Conservation (phyloP, 2,113 vertebrate species). For the Lethenteron camtschaticum region DNA sequence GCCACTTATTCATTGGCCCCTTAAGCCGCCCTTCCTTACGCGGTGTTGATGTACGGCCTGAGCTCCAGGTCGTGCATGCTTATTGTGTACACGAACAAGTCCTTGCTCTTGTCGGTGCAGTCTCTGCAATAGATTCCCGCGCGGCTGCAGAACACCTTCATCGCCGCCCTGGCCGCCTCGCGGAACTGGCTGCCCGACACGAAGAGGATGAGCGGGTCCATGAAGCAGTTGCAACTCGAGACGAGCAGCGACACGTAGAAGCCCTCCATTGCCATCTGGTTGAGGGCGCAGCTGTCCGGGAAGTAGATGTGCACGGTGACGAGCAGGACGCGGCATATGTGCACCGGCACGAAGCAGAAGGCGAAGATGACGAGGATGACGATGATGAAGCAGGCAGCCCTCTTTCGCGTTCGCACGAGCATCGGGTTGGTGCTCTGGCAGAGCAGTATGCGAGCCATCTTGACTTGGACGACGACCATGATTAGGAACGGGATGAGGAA, state of each 20-base stretch:
- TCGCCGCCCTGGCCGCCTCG: background rate
- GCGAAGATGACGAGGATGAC: slow-evolving; percentile 9
- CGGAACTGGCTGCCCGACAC: slow-evolving; percentile 12
- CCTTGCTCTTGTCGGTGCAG: too few relatives aligned
- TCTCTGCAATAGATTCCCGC: too few relatives aligned
- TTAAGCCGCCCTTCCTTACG: too few relatives aligned
- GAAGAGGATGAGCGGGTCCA: slow-evolving; percentile 13
- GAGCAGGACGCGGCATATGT: slow-evolving; percentile 8
- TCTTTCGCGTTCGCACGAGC: slow-evolving; percentile 16
- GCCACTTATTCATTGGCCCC: too few relatives aligned
- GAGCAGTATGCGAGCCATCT: slow-evolving; percentile 15
- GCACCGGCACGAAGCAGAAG: slow-evolving; percentile 12
- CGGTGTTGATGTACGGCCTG: too few relatives aligned
- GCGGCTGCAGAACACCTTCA: too few relatives aligned
- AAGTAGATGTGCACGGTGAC: slow-evolving; percentile 2
- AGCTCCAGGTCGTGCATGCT: too few relatives aligned
- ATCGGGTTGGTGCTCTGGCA: slow-evolving; percentile 13
- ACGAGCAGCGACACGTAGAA: slow-evolving; percentile 10
- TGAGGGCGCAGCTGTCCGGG: slow-evolving; percentile 6
- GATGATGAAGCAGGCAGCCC: slow-evolving; percentile 17
- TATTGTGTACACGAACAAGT: too few relatives aligned
- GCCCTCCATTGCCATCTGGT: slow-evolving; percentile 3
- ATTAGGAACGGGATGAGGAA: slow-evolving; percentile 18
- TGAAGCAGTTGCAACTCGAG: slow-evolving; percentile 12
- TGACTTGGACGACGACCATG: slow-evolving; percentile 20